phyloP scores from a whole-genome alignment of 2,797 vertebrate genomes.

The Mus caroli region DNA sequence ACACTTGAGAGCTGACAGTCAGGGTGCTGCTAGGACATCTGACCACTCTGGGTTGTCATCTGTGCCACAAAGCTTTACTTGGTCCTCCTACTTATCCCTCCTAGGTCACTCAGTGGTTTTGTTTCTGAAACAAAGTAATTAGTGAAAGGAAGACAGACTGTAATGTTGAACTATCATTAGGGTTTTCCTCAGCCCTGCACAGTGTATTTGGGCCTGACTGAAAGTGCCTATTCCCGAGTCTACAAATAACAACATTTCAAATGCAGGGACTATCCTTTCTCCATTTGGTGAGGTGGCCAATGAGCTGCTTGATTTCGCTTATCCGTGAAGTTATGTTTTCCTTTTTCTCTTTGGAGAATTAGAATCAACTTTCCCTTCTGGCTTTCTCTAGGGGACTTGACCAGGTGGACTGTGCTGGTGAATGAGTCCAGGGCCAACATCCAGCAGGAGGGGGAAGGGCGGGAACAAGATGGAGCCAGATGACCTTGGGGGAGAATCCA shows the following conservation, averaged over 20 bases:
- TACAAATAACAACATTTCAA: slow-evolving; percentile 21
- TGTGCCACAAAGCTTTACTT: background rate
- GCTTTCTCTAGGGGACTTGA: background rate
- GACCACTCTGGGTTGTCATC: background rate
- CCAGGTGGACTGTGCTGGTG: background rate
- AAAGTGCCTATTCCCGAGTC: slow-evolving; percentile 51
- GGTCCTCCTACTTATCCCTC: background rate
- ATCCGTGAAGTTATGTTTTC: background rate
- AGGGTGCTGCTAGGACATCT: background rate
- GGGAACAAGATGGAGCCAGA: background rate
- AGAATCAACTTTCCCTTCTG: background rate
- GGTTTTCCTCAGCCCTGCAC: slow-evolving; percentile 39
- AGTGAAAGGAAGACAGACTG: slow-evolving; percentile 37
- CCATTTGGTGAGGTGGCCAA: background rate
- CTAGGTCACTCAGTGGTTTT: slow-evolving; percentile 14
- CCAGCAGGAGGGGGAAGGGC: background rate
- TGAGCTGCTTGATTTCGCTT: background rate
- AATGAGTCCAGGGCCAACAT: background rate
- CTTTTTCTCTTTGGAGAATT: slow-evolving; percentile 11
- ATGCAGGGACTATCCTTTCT: background rate
- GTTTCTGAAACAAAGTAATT: slow-evolving; percentile 44
- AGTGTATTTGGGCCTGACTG: slow-evolving; percentile 28
- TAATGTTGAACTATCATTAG: slow-evolving; percentile 35
- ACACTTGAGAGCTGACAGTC: background rate
- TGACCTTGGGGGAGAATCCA: slow-evolving; percentile 24